A percentile compares a stretch with the other conserved stretches of the same genome.
These are phyloP conservation scores for Microplitis manilae DNA, from an alignment of 2,888 invertebrate genomes.

Conservation along the genomic window DNA sequence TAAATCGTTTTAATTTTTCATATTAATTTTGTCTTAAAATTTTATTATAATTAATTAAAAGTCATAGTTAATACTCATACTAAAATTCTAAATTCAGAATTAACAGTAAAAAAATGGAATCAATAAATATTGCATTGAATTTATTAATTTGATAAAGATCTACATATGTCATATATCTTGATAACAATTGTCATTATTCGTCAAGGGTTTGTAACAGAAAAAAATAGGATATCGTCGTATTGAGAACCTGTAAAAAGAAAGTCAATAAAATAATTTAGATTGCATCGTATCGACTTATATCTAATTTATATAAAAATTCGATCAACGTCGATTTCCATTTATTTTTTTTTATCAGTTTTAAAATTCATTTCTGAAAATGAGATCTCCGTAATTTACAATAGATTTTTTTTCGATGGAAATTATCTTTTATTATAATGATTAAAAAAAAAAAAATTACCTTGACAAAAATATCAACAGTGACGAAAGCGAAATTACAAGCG, in stretches of 20 bases:
- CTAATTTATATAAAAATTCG: too few relatives aligned
- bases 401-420: too few relatives aligned
- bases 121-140: not conserved
- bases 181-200: not conserved
- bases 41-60: too few relatives aligned
- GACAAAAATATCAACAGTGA: constrained; percentile 48
- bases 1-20: too few relatives aligned
- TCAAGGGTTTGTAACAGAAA: constrained; percentile 45
- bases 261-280: too few relatives aligned
- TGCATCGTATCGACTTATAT: too few relatives aligned
- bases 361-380: too few relatives aligned
- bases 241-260: constrained; percentile 41
- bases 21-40: too few relatives aligned
- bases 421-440: not conserved
- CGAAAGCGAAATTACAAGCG: constrained; percentile 37
- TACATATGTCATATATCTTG: not conserved
- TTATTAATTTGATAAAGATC: not conserved
- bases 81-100: not conserved
- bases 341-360: too few relatives aligned
- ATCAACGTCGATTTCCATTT: too few relatives aligned
- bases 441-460: constrained; percentile 43
- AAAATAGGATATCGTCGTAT: constrained; percentile 48
- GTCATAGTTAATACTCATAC: not conserved
- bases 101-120: not conserved
- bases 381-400: too few relatives aligned